Base-by-base conservation (phyloP, 2,113 vertebrate species). In the Erinaceus europaeus region DNA sequence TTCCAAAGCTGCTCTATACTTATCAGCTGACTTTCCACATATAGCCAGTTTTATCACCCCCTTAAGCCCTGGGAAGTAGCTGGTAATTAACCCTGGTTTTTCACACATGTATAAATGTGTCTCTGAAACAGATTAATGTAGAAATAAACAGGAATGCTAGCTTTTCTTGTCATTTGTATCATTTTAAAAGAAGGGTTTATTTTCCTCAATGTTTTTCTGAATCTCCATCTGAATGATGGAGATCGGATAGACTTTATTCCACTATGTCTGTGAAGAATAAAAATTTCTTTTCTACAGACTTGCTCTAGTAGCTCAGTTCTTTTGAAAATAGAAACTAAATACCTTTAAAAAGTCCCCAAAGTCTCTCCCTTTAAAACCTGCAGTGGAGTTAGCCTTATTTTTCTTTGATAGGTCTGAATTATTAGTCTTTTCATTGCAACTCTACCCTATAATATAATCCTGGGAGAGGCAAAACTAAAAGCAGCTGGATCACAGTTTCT, bases 61-160 rank as follows among this genome's bases (percentile, higher is more conserved):
- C 53, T 90, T 77, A 88, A 67, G 46, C 46, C 1, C 11, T 77
- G 25, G 42, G 93, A 25, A 88, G 68, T 38, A 67, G 23, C 48
- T 62, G 25, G 27, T 73, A 93, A 91, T 92, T 92, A 93, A 93
- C 73, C 36, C 90, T 15, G 91, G 53, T 34, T 86, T 85, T 61
- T 74, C 69, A 17, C 48, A 13, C 38, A 20, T 62, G 12, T 73
- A 65, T 23, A 86, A 40, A 64, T 25, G 12, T 73, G 75, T 25
- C 57, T 90, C 67, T 50, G 46, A 93, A 90, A 6, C 2, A 80
- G 55, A 8, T 38, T 25, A 62, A 3, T 36, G 29, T 15, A 64
- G 68, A 50, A 80, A 73, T 6, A 44, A 32, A 72, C 4, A 69
- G 42, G 6, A 50, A 68, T n/a, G 40, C 12, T 71, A 55, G 34